These are phyloP conservation scores for Grallaria varia DNA, from an alignment of 2,113 vertebrate genomes.

Conservation along the genomic window DNA sequence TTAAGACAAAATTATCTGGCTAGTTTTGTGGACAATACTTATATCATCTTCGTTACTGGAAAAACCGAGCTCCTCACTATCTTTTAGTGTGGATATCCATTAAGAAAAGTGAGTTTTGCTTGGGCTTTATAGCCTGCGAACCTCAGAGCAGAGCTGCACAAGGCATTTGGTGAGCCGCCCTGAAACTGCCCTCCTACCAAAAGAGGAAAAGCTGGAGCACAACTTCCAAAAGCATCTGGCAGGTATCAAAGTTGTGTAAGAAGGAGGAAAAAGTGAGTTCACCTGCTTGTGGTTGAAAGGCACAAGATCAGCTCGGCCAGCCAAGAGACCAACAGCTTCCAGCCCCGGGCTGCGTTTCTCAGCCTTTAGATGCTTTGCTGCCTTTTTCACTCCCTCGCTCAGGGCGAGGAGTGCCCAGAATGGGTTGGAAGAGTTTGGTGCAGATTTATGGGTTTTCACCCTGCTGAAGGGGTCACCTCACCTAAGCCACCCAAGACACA, in stretches of 20 bases:
- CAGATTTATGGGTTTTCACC: background rate
- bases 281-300: background rate
- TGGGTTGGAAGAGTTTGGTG: background rate
- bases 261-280: background rate
- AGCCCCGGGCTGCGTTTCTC: background rate
- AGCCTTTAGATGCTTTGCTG: background rate
- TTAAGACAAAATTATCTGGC: background rate
- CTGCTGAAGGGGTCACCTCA: background rate
- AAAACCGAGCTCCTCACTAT: background rate
- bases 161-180: background rate
- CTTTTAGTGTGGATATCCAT: background rate
- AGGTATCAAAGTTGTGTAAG: background rate
- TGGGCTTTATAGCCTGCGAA: background rate
- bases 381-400: background rate
- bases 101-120: background rate
- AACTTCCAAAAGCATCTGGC: background rate
- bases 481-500: background rate
- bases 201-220: background rate
- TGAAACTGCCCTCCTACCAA: background rate
- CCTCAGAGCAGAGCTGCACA: background rate
- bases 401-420: background rate
- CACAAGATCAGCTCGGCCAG: background rate
- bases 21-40: background rate
- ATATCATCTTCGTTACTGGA: background rate
- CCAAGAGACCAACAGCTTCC: background rate